phyloP scores from a whole-genome alignment of 2,797 vertebrate species.

The Spondyliosoma cantharus region DNA sequence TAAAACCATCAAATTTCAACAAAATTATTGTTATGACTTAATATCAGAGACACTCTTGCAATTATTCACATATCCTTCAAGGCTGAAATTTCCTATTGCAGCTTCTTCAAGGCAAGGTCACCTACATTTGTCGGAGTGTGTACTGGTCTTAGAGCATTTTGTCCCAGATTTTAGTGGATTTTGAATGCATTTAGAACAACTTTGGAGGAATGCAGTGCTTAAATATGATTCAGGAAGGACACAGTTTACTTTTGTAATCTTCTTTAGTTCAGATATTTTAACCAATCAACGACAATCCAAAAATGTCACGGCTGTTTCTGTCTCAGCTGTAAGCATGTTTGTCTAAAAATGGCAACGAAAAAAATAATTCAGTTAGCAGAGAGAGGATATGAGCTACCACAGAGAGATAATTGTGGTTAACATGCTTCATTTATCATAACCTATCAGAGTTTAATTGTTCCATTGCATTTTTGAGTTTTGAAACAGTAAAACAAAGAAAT shows the following conservation, averaged over 20 bases:
- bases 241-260: not conserved
- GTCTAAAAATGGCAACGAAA: conserved; percentile 42
- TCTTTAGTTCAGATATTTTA: not conserved
- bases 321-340: conserved; percentile 18
- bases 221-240: conserved; percentile 3
- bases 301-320: conserved; percentile 16
- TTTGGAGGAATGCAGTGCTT: not conserved
- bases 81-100: not conserved
- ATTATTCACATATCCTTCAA: not conserved
- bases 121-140: conserved; percentile 1
- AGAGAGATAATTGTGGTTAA: conserved; percentile 62
- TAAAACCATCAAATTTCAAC: not conserved
- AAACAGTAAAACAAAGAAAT: conserved; percentile 27
- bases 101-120: conserved; percentile 17
- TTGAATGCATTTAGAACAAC: not conserved
- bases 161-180: conserved; percentile 18
- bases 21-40: not conserved
- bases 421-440: conserved; percentile 59
- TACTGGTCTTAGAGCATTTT: not conserved
- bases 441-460: conserved; percentile 50
- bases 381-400: conserved; percentile 55
- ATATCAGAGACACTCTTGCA: not conserved
- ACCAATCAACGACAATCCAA: not conserved
- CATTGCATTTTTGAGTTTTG: conserved; percentile 36
- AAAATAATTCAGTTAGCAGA: conserved; percentile 46